These are phyloP conservation scores for Echeneis naucrates DNA, from an alignment of 2,797 vertebrate species.

Conservation along the genomic window DNA sequence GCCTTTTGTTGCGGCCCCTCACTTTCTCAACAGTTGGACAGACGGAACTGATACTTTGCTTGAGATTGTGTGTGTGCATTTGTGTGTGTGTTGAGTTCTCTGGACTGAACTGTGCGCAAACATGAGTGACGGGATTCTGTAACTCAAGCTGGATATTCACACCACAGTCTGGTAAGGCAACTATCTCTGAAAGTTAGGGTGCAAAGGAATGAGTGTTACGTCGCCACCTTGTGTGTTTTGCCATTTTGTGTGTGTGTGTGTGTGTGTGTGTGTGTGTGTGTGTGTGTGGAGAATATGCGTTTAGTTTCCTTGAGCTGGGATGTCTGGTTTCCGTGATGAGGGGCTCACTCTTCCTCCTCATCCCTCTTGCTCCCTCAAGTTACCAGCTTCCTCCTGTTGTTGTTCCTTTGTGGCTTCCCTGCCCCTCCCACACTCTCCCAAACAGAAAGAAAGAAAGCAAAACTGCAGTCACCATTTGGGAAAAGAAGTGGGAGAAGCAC, in stretches of 20 bases:
- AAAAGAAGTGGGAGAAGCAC: conserved; percentile 59
- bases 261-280: conserved; percentile 4
- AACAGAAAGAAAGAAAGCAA: conserved; percentile 80
- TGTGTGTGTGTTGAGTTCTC: conserved; percentile 33
- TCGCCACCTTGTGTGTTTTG: conserved; percentile 4
- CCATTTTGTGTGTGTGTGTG: conserved; percentile 5
- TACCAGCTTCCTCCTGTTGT: conserved; percentile 87
- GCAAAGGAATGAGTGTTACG: conserved; percentile 17
- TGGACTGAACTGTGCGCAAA: conserved; percentile 71
- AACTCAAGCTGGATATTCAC: conserved; percentile 62
- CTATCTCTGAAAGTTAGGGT: neutral
- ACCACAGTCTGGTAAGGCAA: conserved; percentile 70
- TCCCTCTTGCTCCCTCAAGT: conserved; percentile 71
- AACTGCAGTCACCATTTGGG: conserved; percentile 75
- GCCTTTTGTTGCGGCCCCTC: conserved; percentile 81
- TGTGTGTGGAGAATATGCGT: conserved; percentile 8
- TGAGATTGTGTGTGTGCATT: conserved; percentile 30
- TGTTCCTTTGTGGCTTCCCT: conserved; percentile 80
- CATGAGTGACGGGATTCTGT: conserved; percentile 69
- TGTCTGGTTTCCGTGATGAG: conserved; percentile 29
- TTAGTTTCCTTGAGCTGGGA: conserved; percentile 8
- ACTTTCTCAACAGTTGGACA: conserved; percentile 76
- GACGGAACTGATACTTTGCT: conserved; percentile 73
- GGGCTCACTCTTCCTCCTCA: conserved; percentile 27
- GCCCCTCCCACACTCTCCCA: conserved; percentile 82